phyloP scores from a whole-genome alignment of 2,888 invertebrate genomes.

The Epiblema foenella region DNA sequence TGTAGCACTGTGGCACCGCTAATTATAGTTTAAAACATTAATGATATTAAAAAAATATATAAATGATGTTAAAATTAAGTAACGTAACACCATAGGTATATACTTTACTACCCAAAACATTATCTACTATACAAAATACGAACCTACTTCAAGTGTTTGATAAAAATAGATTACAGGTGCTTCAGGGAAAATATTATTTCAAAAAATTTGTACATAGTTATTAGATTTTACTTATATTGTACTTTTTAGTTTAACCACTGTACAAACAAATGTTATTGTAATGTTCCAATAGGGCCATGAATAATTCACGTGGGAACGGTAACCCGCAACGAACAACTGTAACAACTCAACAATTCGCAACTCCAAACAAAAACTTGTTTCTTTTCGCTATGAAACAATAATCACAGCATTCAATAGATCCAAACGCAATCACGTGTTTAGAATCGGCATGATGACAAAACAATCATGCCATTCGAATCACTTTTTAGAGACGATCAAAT shows the following conservation, averaged over 20 bases:
- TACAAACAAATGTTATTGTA: conserved; percentile 57
- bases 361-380: conserved; percentile 57
- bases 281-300: conserved; percentile 61
- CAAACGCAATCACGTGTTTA: conserved; percentile 6
- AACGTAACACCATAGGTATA: too few species aligned
- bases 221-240: background rate
- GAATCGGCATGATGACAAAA: background rate
- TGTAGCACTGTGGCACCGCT: too few species aligned
- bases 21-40: too few species aligned
- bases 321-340: conserved; percentile 62
- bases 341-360: conserved; percentile 62
- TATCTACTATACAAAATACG: too few species aligned
- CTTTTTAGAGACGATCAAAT: too few species aligned
- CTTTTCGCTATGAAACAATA: conserved; percentile 38
- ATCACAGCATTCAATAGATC: conserved; percentile 30
- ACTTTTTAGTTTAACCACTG: conserved; percentile 20
- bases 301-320: conserved; percentile 72
- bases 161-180: too few species aligned
- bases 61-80: too few species aligned
- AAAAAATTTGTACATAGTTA: background rate
- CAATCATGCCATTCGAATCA: too few species aligned
- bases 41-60: too few species aligned
- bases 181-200: too few species aligned
- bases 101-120: too few species aligned
- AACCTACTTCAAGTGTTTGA: too few species aligned